Conservation (phyloP, 2,888 invertebrate species). For the Drosophila anomalata region DNA sequence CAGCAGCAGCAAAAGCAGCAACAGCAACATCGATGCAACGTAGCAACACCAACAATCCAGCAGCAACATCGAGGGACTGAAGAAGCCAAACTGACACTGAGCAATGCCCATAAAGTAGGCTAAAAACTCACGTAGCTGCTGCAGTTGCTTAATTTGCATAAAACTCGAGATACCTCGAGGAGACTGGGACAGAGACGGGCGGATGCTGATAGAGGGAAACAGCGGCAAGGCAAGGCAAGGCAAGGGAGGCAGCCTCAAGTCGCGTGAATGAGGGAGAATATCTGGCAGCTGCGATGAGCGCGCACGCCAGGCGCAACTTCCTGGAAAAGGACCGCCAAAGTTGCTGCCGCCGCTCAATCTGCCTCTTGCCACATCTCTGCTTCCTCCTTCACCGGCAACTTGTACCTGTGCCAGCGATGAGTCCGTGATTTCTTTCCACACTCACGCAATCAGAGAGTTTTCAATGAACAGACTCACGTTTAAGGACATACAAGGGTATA, state of each 20-base stretch:
- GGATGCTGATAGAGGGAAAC: conserved; percentile 11
- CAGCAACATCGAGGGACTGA: conserved; percentile 7
- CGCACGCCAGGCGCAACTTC: conserved; percentile 78
- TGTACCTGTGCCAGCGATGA: conserved; percentile 57
- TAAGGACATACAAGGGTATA: too few species aligned
- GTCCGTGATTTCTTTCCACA: conserved; percentile 5
- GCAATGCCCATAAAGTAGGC: conserved; percentile 74
- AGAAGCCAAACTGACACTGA: conserved; percentile 48
- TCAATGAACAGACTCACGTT: neutral
- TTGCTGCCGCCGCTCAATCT: conserved; percentile 53
- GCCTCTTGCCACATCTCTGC: conserved; percentile 29
- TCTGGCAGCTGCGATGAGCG: conserved; percentile 56
- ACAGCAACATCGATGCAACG: conserved; percentile 5
- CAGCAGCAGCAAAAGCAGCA: conserved; percentile 1
- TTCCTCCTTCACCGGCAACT: conserved; percentile 26
- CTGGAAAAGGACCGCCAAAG: conserved; percentile 79
- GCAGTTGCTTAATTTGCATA: conserved; percentile 68
- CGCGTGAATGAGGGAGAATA: conserved; percentile 64
- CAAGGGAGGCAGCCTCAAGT: conserved; percentile 4
- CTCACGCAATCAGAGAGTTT: conserved; percentile 11
- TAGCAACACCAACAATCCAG: conserved; percentile 10
- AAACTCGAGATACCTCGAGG: conserved; percentile 61
- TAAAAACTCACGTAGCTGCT: conserved; percentile 60
- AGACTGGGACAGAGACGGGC: conserved; percentile 14
- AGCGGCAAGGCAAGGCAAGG: neutral